Percentiles rank a stretch among this genome's conserved stretches.
These are phyloP conservation scores for Aldrovandia affinis DNA, from an alignment of 2,797 vertebrate genomes.

Conservation along the genomic window DNA sequence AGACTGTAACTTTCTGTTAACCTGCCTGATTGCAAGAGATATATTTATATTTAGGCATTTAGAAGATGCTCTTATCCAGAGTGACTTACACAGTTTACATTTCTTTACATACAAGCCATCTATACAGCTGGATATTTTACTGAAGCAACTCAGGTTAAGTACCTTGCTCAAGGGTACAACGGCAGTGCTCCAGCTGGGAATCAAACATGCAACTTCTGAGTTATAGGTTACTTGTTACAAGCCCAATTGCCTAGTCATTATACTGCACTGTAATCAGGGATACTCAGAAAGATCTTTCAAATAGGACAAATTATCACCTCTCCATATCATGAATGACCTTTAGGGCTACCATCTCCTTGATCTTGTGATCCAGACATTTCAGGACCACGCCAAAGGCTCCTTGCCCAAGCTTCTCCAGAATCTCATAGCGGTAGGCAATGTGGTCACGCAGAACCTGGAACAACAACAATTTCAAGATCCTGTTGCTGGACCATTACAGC, in stretches of 20 bases:
- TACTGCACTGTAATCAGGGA: no score
- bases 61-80: no score
- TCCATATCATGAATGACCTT: constrained; percentile 95
- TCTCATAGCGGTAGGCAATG: constrained; percentile 89
- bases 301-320: constrained; percentile 68
- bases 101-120: no score
- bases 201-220: no score
- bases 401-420: constrained; percentile 91
- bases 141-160: no score
- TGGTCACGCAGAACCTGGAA: constrained; percentile 90
- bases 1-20: constrained; percentile 67
- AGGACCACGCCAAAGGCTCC: constrained; percentile 93
- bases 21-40: constrained; percentile 34
- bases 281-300: constrained; percentile 66
- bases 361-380: constrained; percentile 95
- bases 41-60: no score
- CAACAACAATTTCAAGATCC: not conserved
- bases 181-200: no score
- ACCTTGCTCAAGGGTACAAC: no score
- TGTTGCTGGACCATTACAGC: not conserved
- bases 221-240: no score
- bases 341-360: constrained; percentile 87
- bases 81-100: no score
- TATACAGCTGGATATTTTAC: no score
- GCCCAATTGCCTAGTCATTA: no score